Percentiles rank a stretch among this genome's conserved stretches.
Conservation (phyloP, 2,797 vertebrate genomes). For the Neosilurus hyrtlii region DNA sequence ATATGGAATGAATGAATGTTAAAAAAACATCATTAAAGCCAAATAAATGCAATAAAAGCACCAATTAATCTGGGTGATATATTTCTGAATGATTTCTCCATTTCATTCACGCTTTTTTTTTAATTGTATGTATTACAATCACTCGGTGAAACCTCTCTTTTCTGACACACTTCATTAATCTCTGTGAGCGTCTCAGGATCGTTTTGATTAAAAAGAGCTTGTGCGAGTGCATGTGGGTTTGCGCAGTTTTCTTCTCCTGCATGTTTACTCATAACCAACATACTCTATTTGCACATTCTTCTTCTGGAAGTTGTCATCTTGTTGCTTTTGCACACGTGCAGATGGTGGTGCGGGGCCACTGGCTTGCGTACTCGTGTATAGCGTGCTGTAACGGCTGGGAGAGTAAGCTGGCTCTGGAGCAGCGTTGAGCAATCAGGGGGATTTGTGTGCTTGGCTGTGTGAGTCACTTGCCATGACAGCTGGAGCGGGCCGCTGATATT, state of each 20-base stretch:
- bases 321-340: background rate
- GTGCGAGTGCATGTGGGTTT: background rate
- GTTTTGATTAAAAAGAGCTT: background rate
- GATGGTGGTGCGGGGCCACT: constrained; percentile 47
- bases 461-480: constrained; percentile 72
- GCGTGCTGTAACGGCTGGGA: background rate
- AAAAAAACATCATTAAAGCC: background rate
- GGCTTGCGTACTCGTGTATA: constrained; percentile 61
- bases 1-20: background rate
- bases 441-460: constrained; percentile 71
- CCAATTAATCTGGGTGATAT: background rate
- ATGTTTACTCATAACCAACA: background rate
- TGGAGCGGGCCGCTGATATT: constrained; percentile 66
- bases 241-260: background rate
- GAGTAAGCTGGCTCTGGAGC: constrained; percentile 55
- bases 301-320: background rate
- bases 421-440: constrained; percentile 69
- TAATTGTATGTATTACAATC: background rate
- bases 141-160: background rate
- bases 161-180: background rate
- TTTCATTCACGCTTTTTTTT: background rate
- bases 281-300: background rate
- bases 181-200: background rate
- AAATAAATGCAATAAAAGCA: background rate
- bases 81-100: background rate